Evolutionary conservation across 1,140 invertebrate species (phyloP).

Genomic region (Lepidurus arcticus): DNA sequence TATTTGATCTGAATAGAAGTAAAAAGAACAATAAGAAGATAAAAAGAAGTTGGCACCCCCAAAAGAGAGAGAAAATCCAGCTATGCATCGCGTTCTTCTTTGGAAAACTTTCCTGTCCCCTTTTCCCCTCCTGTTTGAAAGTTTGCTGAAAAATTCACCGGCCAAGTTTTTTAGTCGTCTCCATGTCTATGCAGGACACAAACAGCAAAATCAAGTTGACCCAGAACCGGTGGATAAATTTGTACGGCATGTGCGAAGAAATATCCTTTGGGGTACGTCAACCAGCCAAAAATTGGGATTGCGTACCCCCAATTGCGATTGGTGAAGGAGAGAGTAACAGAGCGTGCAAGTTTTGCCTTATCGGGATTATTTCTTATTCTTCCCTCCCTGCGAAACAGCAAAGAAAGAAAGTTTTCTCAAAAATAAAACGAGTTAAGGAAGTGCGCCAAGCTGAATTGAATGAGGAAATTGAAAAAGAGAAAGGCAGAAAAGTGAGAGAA

Average conservation of each 20-base stretch:
- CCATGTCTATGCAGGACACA: background rate
- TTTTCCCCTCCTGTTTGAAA: background rate
- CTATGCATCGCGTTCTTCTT: constrained; percentile 9
- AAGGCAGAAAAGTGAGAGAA: no score
- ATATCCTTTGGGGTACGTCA: background rate
- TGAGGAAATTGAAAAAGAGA: no score
- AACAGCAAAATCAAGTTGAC: background rate
- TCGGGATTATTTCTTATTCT: background rate
- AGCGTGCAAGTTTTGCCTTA: background rate
- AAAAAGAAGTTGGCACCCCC: background rate
- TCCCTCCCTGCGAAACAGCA: background rate
- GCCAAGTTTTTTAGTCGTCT: no score
- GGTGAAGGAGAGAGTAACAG: background rate
- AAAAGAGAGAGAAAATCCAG: background rate
- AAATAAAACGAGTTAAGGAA: background rate
- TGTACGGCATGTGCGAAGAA: background rate
- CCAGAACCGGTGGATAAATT: background rate
- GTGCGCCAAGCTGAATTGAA: no score
- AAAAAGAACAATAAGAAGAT: background rate
- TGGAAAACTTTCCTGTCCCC: background rate
- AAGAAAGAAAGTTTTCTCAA: background rate
- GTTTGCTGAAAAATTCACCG: background rate
- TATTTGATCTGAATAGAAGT: background rate
- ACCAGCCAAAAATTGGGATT: no score
- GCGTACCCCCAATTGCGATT: no score